Conservation (phyloP, 2,113 vertebrate species). For the Aythya baeri region DNA sequence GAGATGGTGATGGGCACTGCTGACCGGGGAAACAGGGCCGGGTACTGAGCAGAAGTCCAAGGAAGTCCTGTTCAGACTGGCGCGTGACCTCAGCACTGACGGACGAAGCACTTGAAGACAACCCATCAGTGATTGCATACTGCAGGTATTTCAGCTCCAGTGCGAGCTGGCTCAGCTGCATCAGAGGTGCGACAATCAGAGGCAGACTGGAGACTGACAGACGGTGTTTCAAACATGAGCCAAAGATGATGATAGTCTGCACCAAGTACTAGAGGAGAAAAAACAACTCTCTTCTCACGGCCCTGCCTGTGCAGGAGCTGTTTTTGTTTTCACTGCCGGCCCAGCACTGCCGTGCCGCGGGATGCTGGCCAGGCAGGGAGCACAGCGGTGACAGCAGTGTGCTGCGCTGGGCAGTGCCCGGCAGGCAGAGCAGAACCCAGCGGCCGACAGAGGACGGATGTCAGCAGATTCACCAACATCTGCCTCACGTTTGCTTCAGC, state of each 20-base stretch:
- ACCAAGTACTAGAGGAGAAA: not conserved
- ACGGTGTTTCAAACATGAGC: not conserved
- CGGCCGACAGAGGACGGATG: rapidly evolving
- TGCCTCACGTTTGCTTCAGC: not conserved
- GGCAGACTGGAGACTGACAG: not conserved
- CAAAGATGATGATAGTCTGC: not conserved
- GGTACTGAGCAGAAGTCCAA: not conserved
- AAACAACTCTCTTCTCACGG: not conserved
- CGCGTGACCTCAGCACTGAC: not conserved
- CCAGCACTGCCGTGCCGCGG: not conserved
- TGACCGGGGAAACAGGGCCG: rapidly evolving
- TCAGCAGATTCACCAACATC: not conserved
- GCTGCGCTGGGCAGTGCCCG: not conserved
- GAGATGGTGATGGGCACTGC: rapidly evolving
- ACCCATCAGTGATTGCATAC: not conserved
- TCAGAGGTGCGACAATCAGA: not conserved
- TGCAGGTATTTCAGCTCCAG: not conserved
- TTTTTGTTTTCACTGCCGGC: not conserved
- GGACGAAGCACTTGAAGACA: not conserved
- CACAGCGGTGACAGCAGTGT: not conserved
- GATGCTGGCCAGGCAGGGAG: not conserved
- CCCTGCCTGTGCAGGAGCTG: not conserved
- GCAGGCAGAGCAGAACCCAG: not conserved
- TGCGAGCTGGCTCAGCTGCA: not conserved
- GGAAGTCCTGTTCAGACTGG: not conserved